Base-by-base conservation (phyloP, 2,888 invertebrate species). In the Stramonita haemastoma region DNA sequence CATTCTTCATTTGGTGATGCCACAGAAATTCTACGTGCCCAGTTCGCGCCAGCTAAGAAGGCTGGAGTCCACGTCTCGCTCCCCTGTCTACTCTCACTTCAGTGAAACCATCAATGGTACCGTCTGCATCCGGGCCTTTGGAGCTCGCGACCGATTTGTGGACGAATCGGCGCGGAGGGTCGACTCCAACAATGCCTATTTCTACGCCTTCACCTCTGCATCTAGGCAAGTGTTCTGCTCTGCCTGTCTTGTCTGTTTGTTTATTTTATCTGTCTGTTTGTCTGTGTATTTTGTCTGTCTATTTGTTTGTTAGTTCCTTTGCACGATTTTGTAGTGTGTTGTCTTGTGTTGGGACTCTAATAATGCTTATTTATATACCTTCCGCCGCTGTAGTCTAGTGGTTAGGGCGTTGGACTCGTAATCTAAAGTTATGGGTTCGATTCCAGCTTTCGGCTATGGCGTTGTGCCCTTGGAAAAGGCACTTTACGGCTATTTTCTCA, bases 151-250 rank as follows among this genome's bases (percentile, higher is more conserved):
- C 0, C 91, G 94, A 70, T 96, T 95, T 89, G 92, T 93, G 22
- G 83, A 91, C 46, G 93, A 93, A 86, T 94, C 94, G 0, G 92
- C 94, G 29, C 89, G 91, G 8, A 90, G 93, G 13, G 94, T 96
- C 11, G 96, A 96, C 90, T 91, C 92, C 70, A 96, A 96, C 90
- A 98, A 99, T 96, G 97, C 98, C 86, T 98, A 98, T 96, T 95
- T 93, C 91, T 95, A 93, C 89, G 93, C 95, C 29, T 93, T 91
- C 79, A 91, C 91, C 26, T 92, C 93, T 0, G 93, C 94, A 26
- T 94, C 94, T 86, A 93, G 95, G 92, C 91, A 17, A 84, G 22
- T 46, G 26, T 66, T 17, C 26, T 66, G 17, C 22, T 79, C 32
- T 5, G 79, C 32, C 32, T 79, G 22, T 2, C 0, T 77, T 77